Conservation (phyloP, 30 jellyfish, hydroid and myxozoan species). For the Phacellophora camtschatica region DNA sequence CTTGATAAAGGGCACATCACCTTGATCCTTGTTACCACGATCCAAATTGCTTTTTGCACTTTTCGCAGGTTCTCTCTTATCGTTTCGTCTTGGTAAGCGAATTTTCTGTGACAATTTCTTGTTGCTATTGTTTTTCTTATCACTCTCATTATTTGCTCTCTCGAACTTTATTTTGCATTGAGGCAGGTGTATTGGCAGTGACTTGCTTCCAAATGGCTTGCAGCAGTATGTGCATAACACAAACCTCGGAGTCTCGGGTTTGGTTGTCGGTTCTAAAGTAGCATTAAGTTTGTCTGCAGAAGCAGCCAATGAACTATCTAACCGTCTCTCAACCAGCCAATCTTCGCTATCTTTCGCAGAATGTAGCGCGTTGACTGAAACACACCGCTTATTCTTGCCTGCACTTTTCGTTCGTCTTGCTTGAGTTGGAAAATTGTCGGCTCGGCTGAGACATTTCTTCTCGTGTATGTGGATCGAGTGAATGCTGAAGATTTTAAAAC, state of each 20-base stretch:
- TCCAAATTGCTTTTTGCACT: background rate
- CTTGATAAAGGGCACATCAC: background rate
- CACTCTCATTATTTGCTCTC: background rate
- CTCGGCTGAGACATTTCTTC: slow-evolving; percentile 45
- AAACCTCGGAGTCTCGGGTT: slow-evolving; percentile 7
- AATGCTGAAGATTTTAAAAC: slow-evolving; percentile 63
- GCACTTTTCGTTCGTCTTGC: slow-evolving; percentile 3
- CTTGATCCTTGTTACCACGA: background rate
- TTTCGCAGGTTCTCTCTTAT: background rate
- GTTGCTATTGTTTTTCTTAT: background rate
- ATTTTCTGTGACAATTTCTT: background rate
- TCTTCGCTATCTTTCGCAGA: slow-evolving; percentile 14
- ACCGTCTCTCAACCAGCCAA: slow-evolving; percentile 5
- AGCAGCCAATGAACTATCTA: slow-evolving; percentile 37
- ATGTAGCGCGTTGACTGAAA: slow-evolving; percentile 28
- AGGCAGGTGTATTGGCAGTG: slow-evolving; percentile 70
- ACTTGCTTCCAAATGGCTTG: slow-evolving; percentile 69
- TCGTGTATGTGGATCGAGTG: slow-evolving; percentile 74
- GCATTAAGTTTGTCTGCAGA: slow-evolving; percentile 10
- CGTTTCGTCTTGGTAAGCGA: background rate
- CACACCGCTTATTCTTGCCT: background rate
- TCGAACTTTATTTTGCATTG: slow-evolving; percentile 61
- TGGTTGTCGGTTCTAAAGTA: background rate
- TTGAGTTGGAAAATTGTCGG: slow-evolving; percentile 1
- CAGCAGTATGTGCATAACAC: slow-evolving; percentile 57